Evolutionary conservation across 2,888 invertebrate species (phyloP), one percentile per base, ranked within the genome.

Genomic region (Lepidocyrtinus sp.): DNA sequence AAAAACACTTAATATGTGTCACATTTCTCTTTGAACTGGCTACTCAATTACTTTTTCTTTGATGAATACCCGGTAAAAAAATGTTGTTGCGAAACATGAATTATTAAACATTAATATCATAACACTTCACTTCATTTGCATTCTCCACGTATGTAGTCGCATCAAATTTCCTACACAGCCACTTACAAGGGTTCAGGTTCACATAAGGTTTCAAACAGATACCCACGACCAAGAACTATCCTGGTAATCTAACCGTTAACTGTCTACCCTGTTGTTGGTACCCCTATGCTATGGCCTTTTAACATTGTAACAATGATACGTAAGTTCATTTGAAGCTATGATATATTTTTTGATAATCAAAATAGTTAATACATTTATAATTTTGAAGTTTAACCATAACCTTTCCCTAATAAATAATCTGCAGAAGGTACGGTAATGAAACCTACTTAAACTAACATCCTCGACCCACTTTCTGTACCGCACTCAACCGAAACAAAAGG

Each of bases 401-500:
- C 24, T 22, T 24, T 17, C 12, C 45, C 17, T 62, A 22, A 62
- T 62, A 22, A 62, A 22, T 62, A 19, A 55, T 7, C n/a, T n/a
- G 7, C 19, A 62, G 15, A 3, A 62, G 21, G 22, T 7, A 62
- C 19, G n/a, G 19, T 19, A 62, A 62, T n/a, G 24, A 62, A 62
- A 62, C 62, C 22, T 19, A 15, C 62, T 21, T 7, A n/a, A 55
- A 55, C 55, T 55, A 73, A 64, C 64, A 64, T 50, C 73, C 73
- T 65, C 73, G 73, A 65, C 73, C 73, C 26, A 73, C 73, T 65
- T 73, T 55, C 59, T 69, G 55, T 25, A 55, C 9, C 46, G 45
- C n/a, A 55, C n/a, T 55, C 55, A 55, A 7, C 55, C n/a, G 17
- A 55, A 36, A 36, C 36, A 36, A 55, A n/a, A 55, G 5, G 26